These are phyloP conservation scores for Elegia similella DNA, from an alignment of 2,888 invertebrate genomes.

Conservation along the genomic window DNA sequence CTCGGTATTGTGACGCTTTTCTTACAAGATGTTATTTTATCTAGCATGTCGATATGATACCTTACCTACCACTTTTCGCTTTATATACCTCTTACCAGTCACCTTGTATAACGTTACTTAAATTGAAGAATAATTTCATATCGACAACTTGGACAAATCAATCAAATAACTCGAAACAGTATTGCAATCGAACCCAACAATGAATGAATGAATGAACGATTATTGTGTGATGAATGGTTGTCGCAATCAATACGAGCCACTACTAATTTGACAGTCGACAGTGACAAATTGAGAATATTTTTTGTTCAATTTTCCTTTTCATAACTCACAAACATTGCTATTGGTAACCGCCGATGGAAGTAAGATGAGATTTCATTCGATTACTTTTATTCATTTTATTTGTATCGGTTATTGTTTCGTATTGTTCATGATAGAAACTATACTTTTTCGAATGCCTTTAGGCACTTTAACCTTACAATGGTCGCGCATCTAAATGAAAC, in stretches of 20 bases:
- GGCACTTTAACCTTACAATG: no score
- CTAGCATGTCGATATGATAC: no score
- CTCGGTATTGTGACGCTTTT: no score
- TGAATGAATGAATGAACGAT: slow-evolving; percentile 4
- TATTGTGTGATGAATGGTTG: slow-evolving; percentile 13
- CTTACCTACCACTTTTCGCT: no score
- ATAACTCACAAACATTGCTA: slow-evolving; percentile 4
- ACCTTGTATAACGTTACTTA: no score
- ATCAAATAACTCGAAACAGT: not conserved
- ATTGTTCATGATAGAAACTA: no score
- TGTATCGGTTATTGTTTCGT: no score
- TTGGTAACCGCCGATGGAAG: not conserved
- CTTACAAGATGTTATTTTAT: no score
- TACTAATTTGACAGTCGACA: slow-evolving; percentile 13
- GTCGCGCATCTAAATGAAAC: no score
- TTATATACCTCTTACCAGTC: no score
- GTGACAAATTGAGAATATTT: slow-evolving; percentile 10
- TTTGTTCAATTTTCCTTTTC: slow-evolving; percentile 14
- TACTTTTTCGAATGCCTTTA: no score
- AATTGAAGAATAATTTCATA: not conserved
- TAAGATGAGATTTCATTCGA: not conserved
- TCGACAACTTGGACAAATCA: not conserved
- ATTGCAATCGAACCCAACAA: not conserved
- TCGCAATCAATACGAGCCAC: slow-evolving; percentile 10
- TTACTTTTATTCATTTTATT: no score